These are phyloP conservation scores for Huso huso DNA, from an alignment of 2,797 vertebrate genomes.

Conservation along the genomic window DNA sequence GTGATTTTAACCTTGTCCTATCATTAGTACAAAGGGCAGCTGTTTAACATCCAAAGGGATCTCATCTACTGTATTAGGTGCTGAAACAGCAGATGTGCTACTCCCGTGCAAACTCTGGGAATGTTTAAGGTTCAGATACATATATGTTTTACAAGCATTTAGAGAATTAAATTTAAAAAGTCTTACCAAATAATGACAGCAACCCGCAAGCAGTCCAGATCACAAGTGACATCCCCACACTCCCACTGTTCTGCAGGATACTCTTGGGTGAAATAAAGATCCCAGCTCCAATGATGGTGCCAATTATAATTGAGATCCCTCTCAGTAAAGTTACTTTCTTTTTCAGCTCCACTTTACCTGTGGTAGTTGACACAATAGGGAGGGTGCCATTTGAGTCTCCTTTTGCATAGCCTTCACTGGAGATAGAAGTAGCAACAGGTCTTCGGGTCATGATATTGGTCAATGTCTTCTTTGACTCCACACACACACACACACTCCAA, in stretches of 20 bases:
- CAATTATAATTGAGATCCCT: constrained; percentile 86
- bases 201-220: constrained; percentile 84
- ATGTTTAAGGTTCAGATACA: too few species aligned
- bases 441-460: constrained; percentile 60
- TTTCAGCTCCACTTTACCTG: constrained; percentile 68
- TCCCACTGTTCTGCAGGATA: constrained; percentile 83
- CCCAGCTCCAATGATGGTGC: constrained; percentile 90
- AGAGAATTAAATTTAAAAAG: not conserved
- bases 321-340: constrained; percentile 87
- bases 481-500: not conserved
- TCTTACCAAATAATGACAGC: constrained; percentile 83
- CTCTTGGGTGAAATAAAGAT: constrained; percentile 97
- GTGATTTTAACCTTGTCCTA: too few species aligned
- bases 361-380: constrained; percentile 25
- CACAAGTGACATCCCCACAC: constrained; percentile 81
- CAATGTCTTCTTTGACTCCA: not conserved
- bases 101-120: too few species aligned
- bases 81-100: too few species aligned
- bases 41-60: too few species aligned
- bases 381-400: constrained; percentile 36
- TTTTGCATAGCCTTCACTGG: constrained; percentile 38
- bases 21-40: too few species aligned
- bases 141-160: not conserved
- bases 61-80: too few species aligned
- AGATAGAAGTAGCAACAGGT: constrained; percentile 33